Conservation (phyloP, 2,888 invertebrate species). For the Nezara viridula region DNA sequence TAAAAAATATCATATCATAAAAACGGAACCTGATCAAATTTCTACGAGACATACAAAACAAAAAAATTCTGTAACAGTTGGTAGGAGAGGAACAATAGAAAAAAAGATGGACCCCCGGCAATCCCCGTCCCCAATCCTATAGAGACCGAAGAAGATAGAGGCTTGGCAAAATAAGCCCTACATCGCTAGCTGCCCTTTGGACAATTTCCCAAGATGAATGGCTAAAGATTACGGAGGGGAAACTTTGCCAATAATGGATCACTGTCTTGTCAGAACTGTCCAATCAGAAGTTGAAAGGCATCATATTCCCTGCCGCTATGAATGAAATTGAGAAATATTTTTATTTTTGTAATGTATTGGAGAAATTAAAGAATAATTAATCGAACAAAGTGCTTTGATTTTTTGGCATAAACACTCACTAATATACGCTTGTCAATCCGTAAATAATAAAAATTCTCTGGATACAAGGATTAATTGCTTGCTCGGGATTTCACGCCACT, state of each 20-base stretch:
- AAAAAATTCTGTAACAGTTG: constrained; percentile 8
- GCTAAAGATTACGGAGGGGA: constrained; percentile 18
- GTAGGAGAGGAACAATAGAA: not conserved
- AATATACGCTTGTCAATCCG: too few species aligned
- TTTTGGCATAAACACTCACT: too few species aligned
- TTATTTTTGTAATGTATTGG: too few species aligned
- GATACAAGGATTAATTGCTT: too few species aligned
- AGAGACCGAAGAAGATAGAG: not conserved
- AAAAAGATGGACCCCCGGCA: not conserved
- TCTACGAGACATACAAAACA: not conserved
- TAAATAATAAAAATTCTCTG: too few species aligned
- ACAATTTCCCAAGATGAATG: not conserved
- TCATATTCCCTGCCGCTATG: not conserved
- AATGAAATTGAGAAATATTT: too few species aligned
- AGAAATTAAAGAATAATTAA: too few species aligned
- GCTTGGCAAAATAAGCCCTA: not conserved
- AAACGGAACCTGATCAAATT: not conserved
- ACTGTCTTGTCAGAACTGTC: not conserved
- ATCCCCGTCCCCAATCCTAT: constrained; percentile 9
- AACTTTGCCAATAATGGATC: not conserved
- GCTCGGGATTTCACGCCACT: too few species aligned
- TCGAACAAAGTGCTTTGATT: too few species aligned
- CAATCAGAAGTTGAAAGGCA: not conserved
- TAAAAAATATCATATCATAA: not conserved
- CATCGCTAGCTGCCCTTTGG: not conserved